phyloP scores from a whole-genome alignment of 2,113 vertebrate species.

The Etheostoma spectabile region DNA sequence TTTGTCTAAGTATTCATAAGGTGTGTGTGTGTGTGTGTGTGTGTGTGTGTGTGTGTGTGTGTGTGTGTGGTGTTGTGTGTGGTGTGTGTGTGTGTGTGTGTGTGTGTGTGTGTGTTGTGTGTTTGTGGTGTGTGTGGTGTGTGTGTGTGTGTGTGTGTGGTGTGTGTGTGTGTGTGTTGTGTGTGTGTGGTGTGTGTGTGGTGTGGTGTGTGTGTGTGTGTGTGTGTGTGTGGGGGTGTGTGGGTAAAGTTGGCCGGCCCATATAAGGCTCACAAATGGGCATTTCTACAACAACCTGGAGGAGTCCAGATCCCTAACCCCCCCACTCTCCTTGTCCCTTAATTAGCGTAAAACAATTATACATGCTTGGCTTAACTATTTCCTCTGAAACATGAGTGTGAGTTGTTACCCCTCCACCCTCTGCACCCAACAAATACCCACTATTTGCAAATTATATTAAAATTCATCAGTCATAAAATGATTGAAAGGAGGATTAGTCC shows the following conservation, averaged over 20 bases:
- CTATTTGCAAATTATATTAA: conserved; percentile 66
- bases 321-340: conserved; percentile 60
- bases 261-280: conserved; percentile 57
- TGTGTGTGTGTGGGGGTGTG: no score
- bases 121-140: no score
- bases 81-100: no score
- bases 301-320: conserved; percentile 43
- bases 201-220: background rate
- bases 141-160: conserved; percentile 31
- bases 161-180: no score
- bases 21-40: conserved; percentile 10
- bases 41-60: conserved; percentile 10
- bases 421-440: conserved; percentile 48
- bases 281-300: conserved; percentile 64
- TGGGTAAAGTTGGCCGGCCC: conserved; percentile 54
- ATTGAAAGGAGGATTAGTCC: background rate
- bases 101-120: conserved; percentile 39
- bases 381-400: conserved; percentile 81
- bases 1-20: background rate
- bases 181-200: conserved; percentile 32
- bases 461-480: conserved; percentile 66
- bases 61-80: no score
- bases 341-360: conserved; percentile 88
- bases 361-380: conserved; percentile 86
- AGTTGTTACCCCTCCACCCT: conserved; percentile 66